Percentiles rank a stretch among this genome's conserved stretches.
Conservation (phyloP, 2,888 invertebrate species). For the Sericinus montela region DNA sequence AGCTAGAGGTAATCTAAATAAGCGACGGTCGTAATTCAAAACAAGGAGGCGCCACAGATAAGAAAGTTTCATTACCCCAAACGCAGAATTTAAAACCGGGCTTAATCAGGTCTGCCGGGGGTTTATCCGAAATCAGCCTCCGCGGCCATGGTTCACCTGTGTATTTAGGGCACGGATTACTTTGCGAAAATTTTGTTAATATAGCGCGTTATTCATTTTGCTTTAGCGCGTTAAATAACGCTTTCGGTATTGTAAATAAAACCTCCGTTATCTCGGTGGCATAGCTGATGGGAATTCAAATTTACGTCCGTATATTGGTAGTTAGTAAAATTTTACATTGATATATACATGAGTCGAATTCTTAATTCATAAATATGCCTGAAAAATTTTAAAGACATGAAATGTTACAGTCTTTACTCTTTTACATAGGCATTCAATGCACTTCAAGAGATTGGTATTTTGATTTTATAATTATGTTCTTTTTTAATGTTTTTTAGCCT, state of each 20-base stretch:
- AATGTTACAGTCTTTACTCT: no score
- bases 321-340: no score
- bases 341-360: no score
- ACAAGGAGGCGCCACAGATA: constrained; percentile 67
- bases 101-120: constrained; percentile 68
- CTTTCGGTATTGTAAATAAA: constrained; percentile 21
- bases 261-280: background rate
- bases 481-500: no score
- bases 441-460: no score
- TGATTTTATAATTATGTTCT: no score
- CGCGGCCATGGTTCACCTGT: constrained; percentile 57
- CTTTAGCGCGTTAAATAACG: constrained; percentile 32
- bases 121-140: constrained; percentile 50
- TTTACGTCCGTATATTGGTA: no score
- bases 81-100: constrained; percentile 74
- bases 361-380: no score
- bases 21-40: constrained; percentile 68
- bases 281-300: no score
- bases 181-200: constrained; percentile 66
- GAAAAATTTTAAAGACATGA: no score
- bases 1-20: constrained; percentile 42
- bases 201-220: constrained; percentile 59
- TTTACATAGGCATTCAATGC: no score
- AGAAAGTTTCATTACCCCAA: constrained; percentile 77
- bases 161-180: constrained; percentile 67